Conservation (phyloP, 1,140 invertebrate genomes). For the Grapholita molesta region DNA sequence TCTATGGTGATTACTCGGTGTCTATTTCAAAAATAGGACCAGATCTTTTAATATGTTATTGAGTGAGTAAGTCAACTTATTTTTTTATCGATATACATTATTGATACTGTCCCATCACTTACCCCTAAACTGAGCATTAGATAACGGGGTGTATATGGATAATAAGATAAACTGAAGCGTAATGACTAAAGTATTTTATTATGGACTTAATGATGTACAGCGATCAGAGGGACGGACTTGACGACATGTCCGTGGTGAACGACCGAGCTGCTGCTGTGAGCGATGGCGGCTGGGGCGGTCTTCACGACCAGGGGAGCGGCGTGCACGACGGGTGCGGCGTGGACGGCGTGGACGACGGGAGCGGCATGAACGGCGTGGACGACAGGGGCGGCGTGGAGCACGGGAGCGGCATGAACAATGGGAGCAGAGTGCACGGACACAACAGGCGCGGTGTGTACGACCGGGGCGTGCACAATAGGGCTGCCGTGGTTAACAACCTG, state of each 20-base stretch:
- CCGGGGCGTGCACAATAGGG: slow-evolving; percentile 45
- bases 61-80: no score
- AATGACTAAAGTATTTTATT: slow-evolving; percentile 21
- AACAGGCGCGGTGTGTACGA: background rate
- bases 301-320: slow-evolving; percentile 67
- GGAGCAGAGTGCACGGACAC: slow-evolving; percentile 53
- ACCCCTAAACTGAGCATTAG: no score
- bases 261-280: slow-evolving; percentile 59
- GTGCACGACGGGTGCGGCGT: slow-evolving; percentile 55
- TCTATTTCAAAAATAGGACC: no score
- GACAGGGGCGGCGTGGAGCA: slow-evolving; percentile 36
- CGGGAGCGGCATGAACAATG: slow-evolving; percentile 3
- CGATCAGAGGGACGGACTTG: slow-evolving; percentile 75
- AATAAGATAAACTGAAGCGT: no score
- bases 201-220: slow-evolving; percentile 57
- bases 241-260: slow-evolving; percentile 74
- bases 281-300: slow-evolving; percentile 53
- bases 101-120: no score
- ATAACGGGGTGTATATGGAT: no score
- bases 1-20: no score
- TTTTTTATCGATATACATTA: no score
- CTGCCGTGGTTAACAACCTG: slow-evolving; percentile 62
- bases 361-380: slow-evolving; percentile 30
- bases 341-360: slow-evolving; percentile 39
- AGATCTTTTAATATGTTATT: no score